Evolutionary conservation across 2,113 vertebrate genomes (phyloP).

Genomic region (Poeciliopsis retropinna): DNA sequence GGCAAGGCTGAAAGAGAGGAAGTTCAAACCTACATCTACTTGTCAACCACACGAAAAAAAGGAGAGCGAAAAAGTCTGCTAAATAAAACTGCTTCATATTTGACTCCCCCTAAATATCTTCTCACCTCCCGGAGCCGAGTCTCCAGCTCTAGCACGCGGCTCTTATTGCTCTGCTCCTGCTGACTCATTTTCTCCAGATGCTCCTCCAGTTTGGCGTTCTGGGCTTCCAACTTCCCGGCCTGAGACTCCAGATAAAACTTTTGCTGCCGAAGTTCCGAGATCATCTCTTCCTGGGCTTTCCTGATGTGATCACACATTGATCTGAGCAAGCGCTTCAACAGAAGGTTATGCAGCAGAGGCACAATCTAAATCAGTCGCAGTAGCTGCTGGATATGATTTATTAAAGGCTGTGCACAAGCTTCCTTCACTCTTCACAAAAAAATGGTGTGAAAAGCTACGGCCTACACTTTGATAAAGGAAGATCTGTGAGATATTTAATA

Average conservation of each 20-base stretch:
- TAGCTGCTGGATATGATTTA: neutral
- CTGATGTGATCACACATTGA: conserved; percentile 69
- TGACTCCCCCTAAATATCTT: neutral
- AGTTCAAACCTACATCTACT: neutral
- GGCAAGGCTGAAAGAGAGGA: neutral
- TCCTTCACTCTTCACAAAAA: neutral
- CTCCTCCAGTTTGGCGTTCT: conserved; percentile 97
- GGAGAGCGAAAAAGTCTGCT: neutral
- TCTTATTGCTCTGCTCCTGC: conserved; percentile 95
- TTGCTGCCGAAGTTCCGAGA: conserved; percentile 97
- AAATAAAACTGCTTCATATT: neutral
- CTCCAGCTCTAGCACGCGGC: conserved; percentile 89
- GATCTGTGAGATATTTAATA: neutral
- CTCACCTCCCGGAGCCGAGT: conserved; percentile 92
- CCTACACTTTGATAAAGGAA: neutral
- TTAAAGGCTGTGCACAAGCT: neutral
- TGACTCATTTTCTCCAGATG: conserved; percentile 97
- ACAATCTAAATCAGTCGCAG: neutral
- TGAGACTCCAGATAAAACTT: conserved; percentile 99
- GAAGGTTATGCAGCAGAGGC: neutral
- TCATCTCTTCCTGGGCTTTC: conserved; percentile 99
- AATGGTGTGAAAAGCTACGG: neutral
- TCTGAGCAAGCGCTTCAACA: conserved; percentile 5
- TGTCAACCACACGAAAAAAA: neutral
- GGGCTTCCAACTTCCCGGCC: conserved; percentile 96